Percentiles rank a stretch among this genome's conserved stretches.
These are phyloP conservation scores for Trachelus stipa DNA, from an alignment of 2,888 invertebrate species.

Conservation along the genomic window DNA sequence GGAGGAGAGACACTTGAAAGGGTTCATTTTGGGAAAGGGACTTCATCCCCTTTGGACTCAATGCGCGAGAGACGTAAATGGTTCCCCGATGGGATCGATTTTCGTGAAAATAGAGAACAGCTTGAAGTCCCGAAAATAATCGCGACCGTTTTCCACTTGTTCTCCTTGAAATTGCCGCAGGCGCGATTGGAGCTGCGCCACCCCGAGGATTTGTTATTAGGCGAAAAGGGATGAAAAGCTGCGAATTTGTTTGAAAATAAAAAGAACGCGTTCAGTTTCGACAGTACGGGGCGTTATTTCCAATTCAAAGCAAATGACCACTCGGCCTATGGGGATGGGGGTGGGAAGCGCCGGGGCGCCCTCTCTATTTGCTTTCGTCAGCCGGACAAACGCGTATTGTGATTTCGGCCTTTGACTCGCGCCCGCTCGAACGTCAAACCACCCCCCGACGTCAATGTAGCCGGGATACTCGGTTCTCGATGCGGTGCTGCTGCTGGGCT, in stretches of 20 bases:
- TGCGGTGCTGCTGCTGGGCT: constrained; percentile 24
- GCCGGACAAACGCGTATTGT: constrained; percentile 66
- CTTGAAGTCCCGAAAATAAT: too few species aligned
- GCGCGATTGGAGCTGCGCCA: too few species aligned
- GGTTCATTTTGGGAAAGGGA: constrained; percentile 35
- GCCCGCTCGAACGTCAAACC: constrained; percentile 28
- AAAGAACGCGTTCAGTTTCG: too few species aligned
- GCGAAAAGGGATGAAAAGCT: too few species aligned
- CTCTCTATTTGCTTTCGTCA: constrained; percentile 61
- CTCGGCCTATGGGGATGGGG: constrained; percentile 26
- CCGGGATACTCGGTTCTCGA: not conserved
- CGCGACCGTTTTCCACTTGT: too few species aligned
- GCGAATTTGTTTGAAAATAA: too few species aligned
- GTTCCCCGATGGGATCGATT: not conserved
- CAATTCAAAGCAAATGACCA: constrained; percentile 64
- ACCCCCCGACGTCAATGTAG: not conserved
- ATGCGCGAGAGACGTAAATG: too few species aligned
- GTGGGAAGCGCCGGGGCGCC: not conserved
- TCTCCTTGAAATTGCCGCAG: too few species aligned
- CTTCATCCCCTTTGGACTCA: constrained; percentile 10
- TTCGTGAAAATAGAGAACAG: too few species aligned
- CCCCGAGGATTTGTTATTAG: too few species aligned
- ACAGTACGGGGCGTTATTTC: constrained; percentile 29
- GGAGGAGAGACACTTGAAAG: constrained; percentile 27
- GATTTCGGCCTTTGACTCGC: constrained; percentile 64